These are phyloP conservation scores for Galaxias olidus DNA, from an alignment of 2,797 vertebrate species.

Conservation along the genomic window DNA sequence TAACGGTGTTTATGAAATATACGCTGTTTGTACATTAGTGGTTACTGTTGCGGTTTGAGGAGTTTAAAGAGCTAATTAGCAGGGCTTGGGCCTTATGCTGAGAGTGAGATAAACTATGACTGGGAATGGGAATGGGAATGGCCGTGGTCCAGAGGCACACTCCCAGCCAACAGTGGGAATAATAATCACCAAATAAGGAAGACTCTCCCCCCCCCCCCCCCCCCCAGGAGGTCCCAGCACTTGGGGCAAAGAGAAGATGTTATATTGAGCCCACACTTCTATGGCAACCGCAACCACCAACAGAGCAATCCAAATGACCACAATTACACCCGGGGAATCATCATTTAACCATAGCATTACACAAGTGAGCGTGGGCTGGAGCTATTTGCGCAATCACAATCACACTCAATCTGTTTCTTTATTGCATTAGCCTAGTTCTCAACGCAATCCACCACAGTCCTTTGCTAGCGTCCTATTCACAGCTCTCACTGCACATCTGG, in stretches of 20 bases:
- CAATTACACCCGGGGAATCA: conserved; percentile 35
- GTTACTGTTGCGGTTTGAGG: conserved; percentile 56
- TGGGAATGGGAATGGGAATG: conserved; percentile 53
- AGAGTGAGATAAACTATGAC: conserved; percentile 59
- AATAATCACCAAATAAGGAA: conserved; percentile 50
- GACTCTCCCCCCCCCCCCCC: too few species aligned
- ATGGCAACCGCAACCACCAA: conserved; percentile 55
- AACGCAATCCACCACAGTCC: too few species aligned
- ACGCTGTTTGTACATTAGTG: conserved; percentile 67
- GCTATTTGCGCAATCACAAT: too few species aligned
- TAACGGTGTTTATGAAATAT: conserved; percentile 69
- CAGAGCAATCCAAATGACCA: background rate
- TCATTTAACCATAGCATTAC: conserved; percentile 38
- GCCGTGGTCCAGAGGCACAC: conserved; percentile 48
- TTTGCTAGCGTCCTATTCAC: too few species aligned
- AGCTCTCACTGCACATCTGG: too few species aligned
- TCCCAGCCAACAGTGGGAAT: conserved; percentile 47
- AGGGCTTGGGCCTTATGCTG: conserved; percentile 55
- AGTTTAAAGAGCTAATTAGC: conserved; percentile 64
- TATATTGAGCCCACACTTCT: conserved; percentile 33
- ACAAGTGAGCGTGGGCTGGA: background rate
- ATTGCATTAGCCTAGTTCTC: too few species aligned
- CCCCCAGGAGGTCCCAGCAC: conserved; percentile 42
- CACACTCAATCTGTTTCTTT: too few species aligned
- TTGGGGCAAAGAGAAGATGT: conserved; percentile 37